Base-by-base conservation (phyloP, 1,140 invertebrate genomes). In the Diachasma alloeum region DNA sequence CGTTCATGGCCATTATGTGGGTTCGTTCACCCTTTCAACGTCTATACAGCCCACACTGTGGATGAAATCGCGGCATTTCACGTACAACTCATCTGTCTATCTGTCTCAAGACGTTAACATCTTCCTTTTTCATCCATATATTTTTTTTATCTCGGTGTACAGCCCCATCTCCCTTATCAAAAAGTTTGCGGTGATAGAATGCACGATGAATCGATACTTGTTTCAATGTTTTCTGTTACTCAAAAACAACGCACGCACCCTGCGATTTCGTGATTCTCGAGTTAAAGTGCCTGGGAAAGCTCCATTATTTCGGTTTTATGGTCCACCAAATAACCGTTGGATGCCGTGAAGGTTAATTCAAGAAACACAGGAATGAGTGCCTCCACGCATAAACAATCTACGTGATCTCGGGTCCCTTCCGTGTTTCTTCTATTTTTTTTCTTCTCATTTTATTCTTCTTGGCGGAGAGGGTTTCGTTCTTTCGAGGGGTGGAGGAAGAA, bases 271-370 rank as follows among this genome's bases (percentile, higher is more conserved):
- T 59, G 53, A 59, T 59, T 2, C n/a, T 59, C 19, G n/a, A 59
- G 53, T 22, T 59, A 59, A 59, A 59, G 53, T 59, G 19, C 53
- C n/a, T 59, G n/a, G 53, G 17, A n/a, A 22, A 59, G 53, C 6
- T 59, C 53, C 53, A 59, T 59, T 66, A 66, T 66, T 66, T 66
- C 31, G 63, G 26, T 26, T 66, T 66, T 66, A 66, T 36, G 63
- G 63, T n/a, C 31, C 26, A 31, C 31, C 2, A 6, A 31, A 31
- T 31, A 31, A 31, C 31, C 2, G 31, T 31, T 31, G 31, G 31
- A 31, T 31, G 31, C 31, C 31, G 31, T 31, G 31, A 31, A 31
- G 31, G 31, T 31, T 31, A 31, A 31, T 31, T 31, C 31, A 31
- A 31, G 31, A 6, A 31, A 31, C 31, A 31, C 31, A 31, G 31